Evolutionary conservation across 2,888 invertebrate species (phyloP), one percentile per base, ranked within the genome.

Genomic region (Ectemnius cavifrons): DNA sequence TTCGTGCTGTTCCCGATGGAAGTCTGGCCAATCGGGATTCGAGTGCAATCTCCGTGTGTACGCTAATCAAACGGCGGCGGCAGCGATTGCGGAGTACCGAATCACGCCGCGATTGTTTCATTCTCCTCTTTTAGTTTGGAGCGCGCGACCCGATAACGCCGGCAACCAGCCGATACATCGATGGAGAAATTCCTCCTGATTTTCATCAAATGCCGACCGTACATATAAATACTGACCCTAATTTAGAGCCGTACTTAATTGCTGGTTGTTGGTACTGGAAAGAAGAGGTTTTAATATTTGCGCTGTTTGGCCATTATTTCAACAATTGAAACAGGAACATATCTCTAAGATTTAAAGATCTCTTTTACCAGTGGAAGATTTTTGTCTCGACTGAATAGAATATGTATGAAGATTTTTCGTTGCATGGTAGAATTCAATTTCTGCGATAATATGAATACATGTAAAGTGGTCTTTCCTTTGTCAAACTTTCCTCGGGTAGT

Each of bases 51-150:
- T 14, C 64, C 23, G 4, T 46, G 49, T 60, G 58, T 62, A 28
- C 14, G 64, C 56, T 57, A 57, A 65, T 71, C 37, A 37, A 78
- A 84, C 82, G 82, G 84, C 82, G 82, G 82, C 84, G 84, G 82
- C 82, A 77, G 79, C 77, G 65, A 84, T 63, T 78, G 23, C 60
- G 46, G 52, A 57, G 23, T 20, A 63, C 52, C 67, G 63, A 64
- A 18, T 37, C 37, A 37, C 37, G 37, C 37, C 37, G 37, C 37
- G 37, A 37, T 37, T 37, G 37, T 37, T 37, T 37, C 37, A 11
- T 11, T 8, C 37, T 6, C 37, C 37, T 8, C 8, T 11, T 37
- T 37, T 37, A 8, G 11, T 6, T 37, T 37, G 8, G 8, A 11
- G 37, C 37, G 37, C 37, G 37, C 37, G 37, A 37, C 23, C 23